Conservation (phyloP, 2,797 vertebrate genomes). For the Trematomus bernacchii region DNA sequence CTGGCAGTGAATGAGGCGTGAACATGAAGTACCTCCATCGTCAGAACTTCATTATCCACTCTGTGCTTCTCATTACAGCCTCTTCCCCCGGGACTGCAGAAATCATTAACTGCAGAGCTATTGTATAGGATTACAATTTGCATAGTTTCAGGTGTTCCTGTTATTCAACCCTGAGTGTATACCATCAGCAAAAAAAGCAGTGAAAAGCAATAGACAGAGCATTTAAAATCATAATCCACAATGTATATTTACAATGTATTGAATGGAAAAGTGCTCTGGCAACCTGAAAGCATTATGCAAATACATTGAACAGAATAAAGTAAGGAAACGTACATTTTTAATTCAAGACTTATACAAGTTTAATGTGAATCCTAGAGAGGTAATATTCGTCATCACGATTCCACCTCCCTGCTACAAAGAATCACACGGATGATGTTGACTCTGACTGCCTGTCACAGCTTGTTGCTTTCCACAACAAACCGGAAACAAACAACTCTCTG, state of each 20-base stretch:
- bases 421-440: slow-evolving; percentile 18
- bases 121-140: slow-evolving; percentile 26
- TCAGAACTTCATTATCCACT: slow-evolving; percentile 58
- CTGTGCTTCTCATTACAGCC: slow-evolving; percentile 45
- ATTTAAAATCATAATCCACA: neutral
- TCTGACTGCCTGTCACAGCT: slow-evolving; percentile 2
- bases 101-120: slow-evolving; percentile 32
- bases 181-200: neutral
- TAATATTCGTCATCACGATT: slow-evolving; percentile 30
- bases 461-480: slow-evolving; percentile 15
- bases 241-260: neutral
- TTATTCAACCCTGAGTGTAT: neutral
- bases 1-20: slow-evolving; percentile 51
- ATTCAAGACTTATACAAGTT: slow-evolving; percentile 40
- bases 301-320: slow-evolving; percentile 1
- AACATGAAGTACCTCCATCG: slow-evolving; percentile 40
- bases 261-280: neutral
- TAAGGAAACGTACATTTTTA: slow-evolving; percentile 53
- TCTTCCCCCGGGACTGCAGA: slow-evolving; percentile 20
- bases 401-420: slow-evolving; percentile 41
- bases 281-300: slow-evolving; percentile 12
- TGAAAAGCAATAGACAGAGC: neutral
- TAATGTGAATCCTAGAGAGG: slow-evolving; percentile 40
- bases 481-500: neutral
- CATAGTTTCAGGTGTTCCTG: slow-evolving; percentile 1